Conservation (phyloP, 2,797 vertebrate species). For the Neosilurus hyrtlii region DNA sequence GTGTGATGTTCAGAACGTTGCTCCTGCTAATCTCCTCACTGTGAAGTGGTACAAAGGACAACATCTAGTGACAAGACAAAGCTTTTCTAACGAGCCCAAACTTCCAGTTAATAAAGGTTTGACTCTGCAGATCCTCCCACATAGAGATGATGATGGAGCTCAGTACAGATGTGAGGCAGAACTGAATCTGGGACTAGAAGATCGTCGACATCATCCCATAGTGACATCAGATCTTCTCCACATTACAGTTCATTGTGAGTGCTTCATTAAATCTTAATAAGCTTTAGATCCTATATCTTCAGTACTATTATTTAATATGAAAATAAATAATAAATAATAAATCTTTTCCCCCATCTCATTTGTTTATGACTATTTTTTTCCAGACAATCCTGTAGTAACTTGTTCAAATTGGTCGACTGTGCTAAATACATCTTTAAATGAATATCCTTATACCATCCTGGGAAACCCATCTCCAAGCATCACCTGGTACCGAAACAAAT, state of each 20-base stretch:
- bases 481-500: background rate
- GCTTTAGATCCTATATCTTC: background rate
- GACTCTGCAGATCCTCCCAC: background rate
- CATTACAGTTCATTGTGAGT: background rate
- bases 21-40: constrained; percentile 35
- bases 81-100: rapidly evolving
- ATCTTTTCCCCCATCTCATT: background rate
- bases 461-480: constrained; percentile 58
- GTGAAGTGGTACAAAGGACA: constrained; percentile 61
- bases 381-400: constrained; percentile 57
- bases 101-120: rapidly evolving
- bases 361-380: constrained; percentile 10
- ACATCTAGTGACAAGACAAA: rapidly evolving
- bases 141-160: background rate
- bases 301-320: background rate
- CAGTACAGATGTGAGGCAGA: constrained; percentile 21
- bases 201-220: background rate
- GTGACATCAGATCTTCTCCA: background rate
- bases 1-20: constrained; percentile 57
- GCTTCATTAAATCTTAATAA: background rate
- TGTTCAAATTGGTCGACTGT: rapidly evolving
- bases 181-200: constrained; percentile 15
- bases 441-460: constrained; percentile 10
- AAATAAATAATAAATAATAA: background rate
- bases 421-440: constrained; percentile 36